A percentile compares a stretch with the other conserved stretches of the same genome.
Conservation (phyloP, 2,797 vertebrate genomes). For the Halcyon chelicuti region DNA sequence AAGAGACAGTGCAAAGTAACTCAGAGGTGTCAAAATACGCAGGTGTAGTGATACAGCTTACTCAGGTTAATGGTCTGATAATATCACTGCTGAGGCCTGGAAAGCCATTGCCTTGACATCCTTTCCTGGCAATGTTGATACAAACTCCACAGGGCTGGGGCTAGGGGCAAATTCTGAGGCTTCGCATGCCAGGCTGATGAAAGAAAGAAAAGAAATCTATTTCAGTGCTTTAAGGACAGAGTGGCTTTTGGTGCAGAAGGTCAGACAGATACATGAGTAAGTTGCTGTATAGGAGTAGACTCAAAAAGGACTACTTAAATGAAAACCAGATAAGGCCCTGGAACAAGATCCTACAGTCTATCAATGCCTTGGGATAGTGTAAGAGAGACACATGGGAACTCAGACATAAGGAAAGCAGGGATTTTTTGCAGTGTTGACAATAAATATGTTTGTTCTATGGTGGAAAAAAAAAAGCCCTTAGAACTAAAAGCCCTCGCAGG, state of each 20-base stretch:
- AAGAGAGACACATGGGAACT: slow-evolving; percentile 63
- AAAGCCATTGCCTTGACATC: slow-evolving; percentile 27
- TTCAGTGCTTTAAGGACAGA: slow-evolving; percentile 46
- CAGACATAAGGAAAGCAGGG: background rate
- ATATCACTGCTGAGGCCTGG: slow-evolving; percentile 14
- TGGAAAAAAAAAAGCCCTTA: background rate
- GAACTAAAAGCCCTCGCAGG: background rate
- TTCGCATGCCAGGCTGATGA: background rate
- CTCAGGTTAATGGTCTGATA: slow-evolving; percentile 63
- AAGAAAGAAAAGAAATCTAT: slow-evolving; percentile 63
- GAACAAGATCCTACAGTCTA: slow-evolving; percentile 52
- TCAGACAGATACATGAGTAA: slow-evolving; percentile 16
- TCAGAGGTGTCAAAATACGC: background rate
- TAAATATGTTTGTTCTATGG: slow-evolving; percentile 27
- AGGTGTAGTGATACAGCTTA: background rate
- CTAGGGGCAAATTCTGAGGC: slow-evolving; percentile 18
- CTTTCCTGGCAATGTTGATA: slow-evolving; percentile 20
- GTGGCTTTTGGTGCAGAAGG: slow-evolving; percentile 8
- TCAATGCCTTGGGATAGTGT: slow-evolving; percentile 13
- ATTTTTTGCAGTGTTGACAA: slow-evolving; percentile 1
- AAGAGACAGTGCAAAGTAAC: background rate
- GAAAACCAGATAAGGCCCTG: slow-evolving; percentile 38
- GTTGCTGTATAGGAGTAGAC: slow-evolving; percentile 28
- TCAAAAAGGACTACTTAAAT: slow-evolving; percentile 36
- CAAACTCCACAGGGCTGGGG: background rate